Percentiles rank a stretch among this genome's conserved stretches.
phyloP scores from a whole-genome alignment of 2,113 vertebrate species.

The Thoracochromis brauschi region DNA sequence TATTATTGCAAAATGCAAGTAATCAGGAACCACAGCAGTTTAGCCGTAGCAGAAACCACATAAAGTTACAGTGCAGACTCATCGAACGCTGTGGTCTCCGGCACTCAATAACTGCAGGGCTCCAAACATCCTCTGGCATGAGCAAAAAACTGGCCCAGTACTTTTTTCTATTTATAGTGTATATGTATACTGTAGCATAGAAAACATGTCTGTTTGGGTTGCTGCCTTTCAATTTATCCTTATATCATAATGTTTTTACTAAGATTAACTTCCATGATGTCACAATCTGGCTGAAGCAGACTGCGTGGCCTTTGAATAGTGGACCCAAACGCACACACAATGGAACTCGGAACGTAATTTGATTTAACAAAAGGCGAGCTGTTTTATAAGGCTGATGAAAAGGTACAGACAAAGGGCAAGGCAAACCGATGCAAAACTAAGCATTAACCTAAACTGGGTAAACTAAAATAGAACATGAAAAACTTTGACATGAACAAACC shows the following conservation, averaged over 20 bases:
- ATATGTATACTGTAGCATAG: not conserved
- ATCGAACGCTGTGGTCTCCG: not conserved
- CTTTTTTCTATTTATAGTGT: not conserved
- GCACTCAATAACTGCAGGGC: not conserved
- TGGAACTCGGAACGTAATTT: not conserved
- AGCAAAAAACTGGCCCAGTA: not conserved
- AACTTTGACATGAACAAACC: not conserved
- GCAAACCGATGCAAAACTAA: not conserved
- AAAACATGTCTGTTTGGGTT: not conserved
- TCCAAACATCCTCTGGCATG: not conserved
- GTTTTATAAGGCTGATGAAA: not conserved
- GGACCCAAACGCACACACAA: not conserved
- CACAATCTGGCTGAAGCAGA: not conserved
- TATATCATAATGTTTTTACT: not conserved
- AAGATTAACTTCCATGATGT: not conserved
- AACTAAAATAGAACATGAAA: not conserved
- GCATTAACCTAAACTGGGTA: not conserved
- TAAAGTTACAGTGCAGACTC: not conserved
- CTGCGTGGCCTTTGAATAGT: not conserved
- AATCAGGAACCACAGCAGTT: not conserved
- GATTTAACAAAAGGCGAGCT: not conserved
- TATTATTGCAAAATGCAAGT: not conserved
- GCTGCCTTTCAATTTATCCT: not conserved
- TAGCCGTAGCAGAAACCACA: not conserved
- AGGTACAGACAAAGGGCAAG: not conserved